These are phyloP conservation scores for Eulemur macaco DNA, from an alignment of 2,113 vertebrate genomes.

Conservation along the genomic window DNA sequence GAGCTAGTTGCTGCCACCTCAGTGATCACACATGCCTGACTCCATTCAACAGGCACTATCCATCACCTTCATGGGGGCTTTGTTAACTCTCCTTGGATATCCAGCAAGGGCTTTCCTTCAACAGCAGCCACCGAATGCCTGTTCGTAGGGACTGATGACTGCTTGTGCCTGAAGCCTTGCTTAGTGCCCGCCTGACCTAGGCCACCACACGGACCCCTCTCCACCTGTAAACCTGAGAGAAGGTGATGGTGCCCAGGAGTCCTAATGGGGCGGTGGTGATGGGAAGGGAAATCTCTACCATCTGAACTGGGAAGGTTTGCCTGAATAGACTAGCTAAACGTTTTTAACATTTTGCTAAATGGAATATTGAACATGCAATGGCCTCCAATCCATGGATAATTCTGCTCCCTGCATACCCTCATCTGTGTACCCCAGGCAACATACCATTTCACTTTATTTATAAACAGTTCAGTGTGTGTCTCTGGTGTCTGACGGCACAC, in stretches of 20 bases:
- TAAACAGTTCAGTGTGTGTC: background rate
- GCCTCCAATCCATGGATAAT: background rate
- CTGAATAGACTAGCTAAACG: background rate
- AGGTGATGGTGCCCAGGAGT: background rate
- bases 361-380: background rate
- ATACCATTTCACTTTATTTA: background rate
- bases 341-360: background rate
- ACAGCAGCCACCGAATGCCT: background rate
- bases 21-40: background rate
- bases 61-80: background rate
- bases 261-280: background rate
- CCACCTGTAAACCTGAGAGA: background rate
- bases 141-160: background rate
- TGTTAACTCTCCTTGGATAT: background rate
- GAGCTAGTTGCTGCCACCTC: background rate
- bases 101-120: background rate
- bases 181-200: background rate
- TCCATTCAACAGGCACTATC: background rate
- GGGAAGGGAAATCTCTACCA: background rate
- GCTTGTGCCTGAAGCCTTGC: background rate
- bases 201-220: background rate
- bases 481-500: background rate
- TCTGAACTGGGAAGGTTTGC: background rate
- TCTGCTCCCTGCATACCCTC: background rate
- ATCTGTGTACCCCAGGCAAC: background rate